A percentile compares a stretch with the other conserved stretches of the same genome.
Conservation (phyloP, 2,797 vertebrate genomes). For the Oreonectes daqikongensis region DNA sequence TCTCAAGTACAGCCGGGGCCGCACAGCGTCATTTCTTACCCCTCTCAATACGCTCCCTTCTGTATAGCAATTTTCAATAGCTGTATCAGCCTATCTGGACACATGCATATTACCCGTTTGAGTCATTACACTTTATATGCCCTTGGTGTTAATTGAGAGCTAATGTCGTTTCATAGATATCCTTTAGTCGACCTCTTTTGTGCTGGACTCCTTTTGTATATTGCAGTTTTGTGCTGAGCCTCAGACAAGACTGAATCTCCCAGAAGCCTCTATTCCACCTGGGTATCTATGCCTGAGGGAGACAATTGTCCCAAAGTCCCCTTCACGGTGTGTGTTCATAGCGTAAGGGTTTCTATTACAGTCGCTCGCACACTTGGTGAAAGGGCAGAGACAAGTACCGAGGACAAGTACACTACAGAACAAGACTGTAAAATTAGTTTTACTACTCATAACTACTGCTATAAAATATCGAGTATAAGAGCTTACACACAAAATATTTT, state of each 20-base stretch:
- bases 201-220: constrained; percentile 31
- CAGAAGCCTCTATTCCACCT: constrained; percentile 59
- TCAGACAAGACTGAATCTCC: constrained; percentile 55
- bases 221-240: constrained; percentile 22
- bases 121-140: constrained; percentile 57
- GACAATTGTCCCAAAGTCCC: constrained; percentile 59
- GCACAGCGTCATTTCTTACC: background rate
- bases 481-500: background rate
- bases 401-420: constrained; percentile 2
- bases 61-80: constrained; percentile 23
- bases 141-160: constrained; percentile 55
- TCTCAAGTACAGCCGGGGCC: background rate
- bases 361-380: constrained; percentile 20
- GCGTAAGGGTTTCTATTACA: constrained; percentile 30
- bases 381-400: constrained; percentile 11
- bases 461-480: background rate
- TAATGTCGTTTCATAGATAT: constrained; percentile 58
- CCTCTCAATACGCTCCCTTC: constrained; percentile 12
- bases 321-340: constrained; percentile 45
- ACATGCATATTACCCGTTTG: constrained; percentile 25
- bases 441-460: background rate
- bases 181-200: constrained; percentile 57
- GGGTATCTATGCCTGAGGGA: constrained; percentile 68
- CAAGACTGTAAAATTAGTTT: background rate
- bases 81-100: constrained; percentile 27